A percentile compares a stretch with the other conserved stretches of the same genome.
phyloP scores from a whole-genome alignment of 2,113 vertebrate genomes.

The Cynopterus brachyotis region DNA sequence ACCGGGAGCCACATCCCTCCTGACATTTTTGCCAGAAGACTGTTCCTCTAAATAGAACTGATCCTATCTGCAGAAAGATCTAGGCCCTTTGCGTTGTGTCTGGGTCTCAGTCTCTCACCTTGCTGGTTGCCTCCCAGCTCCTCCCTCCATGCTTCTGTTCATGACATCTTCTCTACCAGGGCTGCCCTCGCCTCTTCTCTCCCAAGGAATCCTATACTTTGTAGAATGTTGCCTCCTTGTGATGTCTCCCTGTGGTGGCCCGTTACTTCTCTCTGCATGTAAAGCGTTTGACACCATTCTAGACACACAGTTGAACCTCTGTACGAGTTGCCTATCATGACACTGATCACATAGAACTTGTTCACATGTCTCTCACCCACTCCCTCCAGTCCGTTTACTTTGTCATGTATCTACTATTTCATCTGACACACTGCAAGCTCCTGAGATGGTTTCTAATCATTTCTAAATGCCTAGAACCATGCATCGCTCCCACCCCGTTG shows the following conservation, averaged over 20 bases:
- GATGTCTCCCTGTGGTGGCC: not conserved
- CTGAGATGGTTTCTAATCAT: not conserved
- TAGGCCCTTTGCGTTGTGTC: accelerated
- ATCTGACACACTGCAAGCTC: not conserved
- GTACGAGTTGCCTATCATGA: accelerated
- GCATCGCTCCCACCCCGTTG: not conserved
- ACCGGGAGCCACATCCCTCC: not conserved
- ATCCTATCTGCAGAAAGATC: accelerated
- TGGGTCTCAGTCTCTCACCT: accelerated
- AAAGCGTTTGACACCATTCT: too few species aligned
- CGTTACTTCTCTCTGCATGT: too few species aligned
- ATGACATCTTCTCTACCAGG: accelerated
- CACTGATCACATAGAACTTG: not conserved
- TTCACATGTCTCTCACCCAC: too few species aligned
- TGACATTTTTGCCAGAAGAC: not conserved
- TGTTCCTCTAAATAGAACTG: not conserved
- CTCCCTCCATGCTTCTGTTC: not conserved
- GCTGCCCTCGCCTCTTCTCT: not conserved
- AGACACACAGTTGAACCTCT: not conserved
- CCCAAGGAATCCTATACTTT: not conserved
- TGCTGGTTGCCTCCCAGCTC: not conserved
- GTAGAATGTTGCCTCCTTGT: not conserved
- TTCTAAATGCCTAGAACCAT: not conserved
- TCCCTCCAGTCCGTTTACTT: not conserved
- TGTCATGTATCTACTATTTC: not conserved